Evolutionary conservation across 1,140 invertebrate genomes (phyloP), one percentile per base, ranked within the genome.

Genomic region (Scaptodrosophila lebanonensis): DNA sequence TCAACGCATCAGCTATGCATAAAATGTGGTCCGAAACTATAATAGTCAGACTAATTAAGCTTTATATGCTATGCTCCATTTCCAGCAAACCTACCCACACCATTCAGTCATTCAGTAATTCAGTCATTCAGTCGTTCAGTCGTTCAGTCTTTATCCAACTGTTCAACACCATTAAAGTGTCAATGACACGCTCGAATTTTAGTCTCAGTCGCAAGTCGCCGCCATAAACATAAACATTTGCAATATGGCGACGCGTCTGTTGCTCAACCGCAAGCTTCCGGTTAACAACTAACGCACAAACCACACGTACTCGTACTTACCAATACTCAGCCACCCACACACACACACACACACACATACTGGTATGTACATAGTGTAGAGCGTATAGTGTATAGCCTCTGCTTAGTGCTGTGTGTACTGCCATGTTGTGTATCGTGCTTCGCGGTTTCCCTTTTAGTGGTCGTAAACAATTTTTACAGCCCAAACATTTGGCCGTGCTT

Each of bases 381-480:
- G 15, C 22, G 18, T 7, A 16, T 48, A n/a, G 39, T 57, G 62
- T 30, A 39, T 22, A 30, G 44, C 22, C 11, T 47, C 32, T 30
- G 38, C 36, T 39, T 60, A 43, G 35, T 43, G 65, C 16, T 51
- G 35, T 40, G 3, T 49, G 53, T 47, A n/a, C n/a, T n/a, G n/a
- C n/a, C n/a, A n/a, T 45, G 63, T 44, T 42, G 54, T 44, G 3
- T 52, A 36, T 61, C 33, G 50, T 66, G 56, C 69, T 79, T 39
- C 54, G 73, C 73, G 72, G 72, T 77, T 77, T 79, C 50, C 54
- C 52, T 66, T 72, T 79, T 63, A 79, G 67, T 73, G 73, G 50
- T 65, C 72, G 72, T 77, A 79, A 77, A 77, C 72, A 72, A 77
- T 79, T 77, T 76, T 77, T 79, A 79, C 75, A 68, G 68, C 64